Conservation (phyloP, 2,888 invertebrate genomes). For the Brenthis ino region DNA sequence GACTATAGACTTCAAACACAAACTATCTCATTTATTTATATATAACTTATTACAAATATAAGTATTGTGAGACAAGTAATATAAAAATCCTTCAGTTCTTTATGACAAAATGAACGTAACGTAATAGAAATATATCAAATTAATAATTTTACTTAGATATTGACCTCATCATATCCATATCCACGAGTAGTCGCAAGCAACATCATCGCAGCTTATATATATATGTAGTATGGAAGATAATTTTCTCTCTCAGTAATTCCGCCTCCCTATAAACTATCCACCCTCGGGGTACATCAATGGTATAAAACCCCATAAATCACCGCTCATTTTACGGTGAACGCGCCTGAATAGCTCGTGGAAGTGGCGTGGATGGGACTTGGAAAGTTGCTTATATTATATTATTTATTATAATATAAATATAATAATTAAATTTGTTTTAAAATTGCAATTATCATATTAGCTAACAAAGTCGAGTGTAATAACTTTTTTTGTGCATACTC, state of each 20-base stretch:
- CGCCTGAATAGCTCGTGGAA: slow-evolving; percentile 28
- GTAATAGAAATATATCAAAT: no score
- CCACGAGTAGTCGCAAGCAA: neutral
- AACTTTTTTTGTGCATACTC: no score
- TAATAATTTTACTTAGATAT: no score
- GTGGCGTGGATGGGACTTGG: slow-evolving; percentile 26
- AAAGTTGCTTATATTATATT: neutral
- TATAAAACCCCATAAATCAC: slow-evolving; percentile 39
- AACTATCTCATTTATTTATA: no score
- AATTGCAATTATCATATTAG: no score
- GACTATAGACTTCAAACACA: no score
- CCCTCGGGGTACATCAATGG: slow-evolving; percentile 19
- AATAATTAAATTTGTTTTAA: neutral
- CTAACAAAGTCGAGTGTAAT: no score
- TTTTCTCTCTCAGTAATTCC: slow-evolving; percentile 5
- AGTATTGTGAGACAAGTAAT: no score
- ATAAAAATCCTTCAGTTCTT: no score
- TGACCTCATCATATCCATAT: no score
- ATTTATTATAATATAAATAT: neutral
- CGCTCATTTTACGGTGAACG: slow-evolving; percentile 40
- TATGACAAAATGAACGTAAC: no score
- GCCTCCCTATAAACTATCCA: slow-evolving; percentile 15
- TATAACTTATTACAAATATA: no score
- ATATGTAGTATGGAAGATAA: slow-evolving; percentile 4
- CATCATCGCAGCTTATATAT: neutral